Percentiles rank a stretch among this genome's conserved stretches.
phyloP scores from a whole-genome alignment of 2,797 vertebrate genomes.

The Ptychobarbus kaznakovi region DNA sequence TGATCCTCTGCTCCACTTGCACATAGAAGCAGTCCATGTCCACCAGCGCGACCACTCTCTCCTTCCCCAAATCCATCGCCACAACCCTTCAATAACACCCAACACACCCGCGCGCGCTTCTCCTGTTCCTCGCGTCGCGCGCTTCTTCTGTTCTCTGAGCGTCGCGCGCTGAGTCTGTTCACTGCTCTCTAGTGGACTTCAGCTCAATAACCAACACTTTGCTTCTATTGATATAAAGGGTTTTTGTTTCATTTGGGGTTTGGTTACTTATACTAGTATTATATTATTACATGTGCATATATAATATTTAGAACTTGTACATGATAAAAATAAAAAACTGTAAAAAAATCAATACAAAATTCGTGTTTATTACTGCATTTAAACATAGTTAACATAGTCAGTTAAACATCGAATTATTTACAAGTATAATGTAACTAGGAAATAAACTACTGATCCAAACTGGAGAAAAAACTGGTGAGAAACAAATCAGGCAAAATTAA shows the following conservation, averaged over 20 bases:
- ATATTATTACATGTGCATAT: too few species aligned
- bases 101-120: not conserved
- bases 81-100: not conserved
- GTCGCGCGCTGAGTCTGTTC: not conserved
- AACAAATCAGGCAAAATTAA: not conserved
- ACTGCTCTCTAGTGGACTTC: not conserved
- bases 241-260: not conserved
- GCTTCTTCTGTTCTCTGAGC: not conserved
- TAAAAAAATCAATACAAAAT: not conserved
- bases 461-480: too few species aligned
- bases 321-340: not conserved
- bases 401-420: not conserved
- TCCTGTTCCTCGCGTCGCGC: not conserved
- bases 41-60: conserved; percentile 87
- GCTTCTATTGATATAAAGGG: too few species aligned
- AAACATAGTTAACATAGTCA: too few species aligned
- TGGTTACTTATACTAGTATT: not conserved
- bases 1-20: conserved; percentile 90
- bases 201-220: not conserved
- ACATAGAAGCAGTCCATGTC: conserved; percentile 98
- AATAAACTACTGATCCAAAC: not conserved
- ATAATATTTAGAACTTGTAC: not conserved
- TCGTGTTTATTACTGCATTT: not conserved
- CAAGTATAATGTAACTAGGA: not conserved
- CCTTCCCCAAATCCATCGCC: conserved; percentile 82